Base-by-base conservation (phyloP, 2,888 invertebrate species). In the Brachypterus glaber region DNA sequence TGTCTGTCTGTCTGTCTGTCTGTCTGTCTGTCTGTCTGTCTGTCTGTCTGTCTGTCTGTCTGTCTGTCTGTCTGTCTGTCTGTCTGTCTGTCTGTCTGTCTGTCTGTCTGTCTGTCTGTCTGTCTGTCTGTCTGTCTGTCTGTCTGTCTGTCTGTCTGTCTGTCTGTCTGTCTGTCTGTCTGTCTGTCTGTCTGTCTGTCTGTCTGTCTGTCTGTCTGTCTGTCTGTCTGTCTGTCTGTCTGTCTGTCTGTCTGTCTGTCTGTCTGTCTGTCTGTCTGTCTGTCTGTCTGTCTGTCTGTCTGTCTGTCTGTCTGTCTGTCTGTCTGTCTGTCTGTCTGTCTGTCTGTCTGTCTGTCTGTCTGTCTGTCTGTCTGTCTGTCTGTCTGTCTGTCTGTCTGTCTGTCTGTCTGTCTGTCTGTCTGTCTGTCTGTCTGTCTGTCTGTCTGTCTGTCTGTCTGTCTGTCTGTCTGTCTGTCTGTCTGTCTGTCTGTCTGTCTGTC, bases 1-100 rank as follows among this genome's bases (percentile, higher is more conserved):
- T 40, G 41, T 45, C 45, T 44, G 45, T 45, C 43, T 39, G 39
- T 39, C 30, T 38, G 41, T 44, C 41, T 42, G 30, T 29, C 30
- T 29, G 30, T 29, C 30, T 29, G 30, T 29, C 30, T 29, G 30
- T 29, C 30, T 29, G 30, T 29, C 30, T 29, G 30, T 29, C 30
- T 29, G 30, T 29, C 30, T 29, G 30, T 29, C 30, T 29, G 30
- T 29, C 30, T 29, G 30, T 29, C 30, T 29, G 30, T 29, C 30
- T 29, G 30, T 29, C 30, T 29, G 30, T 29, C 30, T 29, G 30
- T 29, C 30, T 29, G 30, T 29, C 30, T 29, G 30, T 29, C 30
- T 29, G 30, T 29, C 30, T 29, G 30, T 29, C 30, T 29, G 30
- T 29, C 30, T 29, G 30, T 29, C 30, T 29, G 30, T 29, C 30